Percentiles rank a stretch among this genome's conserved stretches.
Evolutionary conservation across 1,140 invertebrate species (phyloP).

Genomic region (Delia radicum): DNA sequence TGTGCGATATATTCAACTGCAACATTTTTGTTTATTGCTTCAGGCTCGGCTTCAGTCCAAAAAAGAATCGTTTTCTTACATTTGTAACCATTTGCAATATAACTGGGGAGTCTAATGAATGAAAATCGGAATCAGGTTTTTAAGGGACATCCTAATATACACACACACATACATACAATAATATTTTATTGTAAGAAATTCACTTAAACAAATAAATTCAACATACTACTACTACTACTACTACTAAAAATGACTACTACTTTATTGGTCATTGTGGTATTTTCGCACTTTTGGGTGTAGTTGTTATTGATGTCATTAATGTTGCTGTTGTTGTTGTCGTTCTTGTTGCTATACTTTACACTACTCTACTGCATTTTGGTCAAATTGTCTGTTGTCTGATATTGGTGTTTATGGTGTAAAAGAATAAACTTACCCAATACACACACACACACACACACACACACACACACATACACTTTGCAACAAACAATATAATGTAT

Average conservation of each 20-base stretch:
- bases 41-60: too few species aligned
- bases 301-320: not conserved
- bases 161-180: not conserved
- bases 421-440: not conserved
- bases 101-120: too few species aligned
- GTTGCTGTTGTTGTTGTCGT: not conserved
- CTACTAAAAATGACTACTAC: not conserved
- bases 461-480: too few species aligned
- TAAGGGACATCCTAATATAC: not conserved
- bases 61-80: too few species aligned
- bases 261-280: not conserved
- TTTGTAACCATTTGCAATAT: too few species aligned
- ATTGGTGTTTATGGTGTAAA: constrained; percentile 11
- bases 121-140: too few species aligned
- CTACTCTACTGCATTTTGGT: constrained; percentile 5
- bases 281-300: not conserved
- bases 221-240: not conserved
- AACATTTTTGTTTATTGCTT: too few species aligned
- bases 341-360: constrained; percentile 3
- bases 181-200: too few species aligned
- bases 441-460: not conserved
- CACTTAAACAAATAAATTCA: too few species aligned
- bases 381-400: constrained; percentile 14
- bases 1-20: too few species aligned
- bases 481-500: not conserved